These are phyloP conservation scores for Trachymyrmex septentrionalis DNA, from an alignment of 1,140 invertebrate species.

Conservation along the genomic window DNA sequence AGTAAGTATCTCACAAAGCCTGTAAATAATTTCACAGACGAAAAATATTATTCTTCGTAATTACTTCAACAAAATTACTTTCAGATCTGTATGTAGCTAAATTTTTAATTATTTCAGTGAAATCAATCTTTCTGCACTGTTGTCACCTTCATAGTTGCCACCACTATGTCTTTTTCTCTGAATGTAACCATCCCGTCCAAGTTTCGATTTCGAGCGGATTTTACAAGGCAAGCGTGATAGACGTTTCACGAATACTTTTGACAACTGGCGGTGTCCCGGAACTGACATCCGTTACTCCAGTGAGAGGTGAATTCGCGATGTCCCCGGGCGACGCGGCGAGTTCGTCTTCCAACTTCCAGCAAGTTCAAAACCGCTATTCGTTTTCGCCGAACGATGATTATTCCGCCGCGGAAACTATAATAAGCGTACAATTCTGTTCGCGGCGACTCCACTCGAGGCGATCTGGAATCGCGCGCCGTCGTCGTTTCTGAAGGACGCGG, in stretches of 20 bases:
- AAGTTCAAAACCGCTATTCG: conserved; percentile 39
- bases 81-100: too few species aligned
- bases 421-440: neutral
- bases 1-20: too few species aligned
- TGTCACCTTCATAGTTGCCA: too few species aligned
- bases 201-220: neutral
- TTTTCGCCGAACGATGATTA: conserved; percentile 33
- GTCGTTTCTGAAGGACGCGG: conserved; percentile 12
- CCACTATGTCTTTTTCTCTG: too few species aligned
- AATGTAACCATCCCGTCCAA: neutral
- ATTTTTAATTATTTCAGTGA: too few species aligned
- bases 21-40: too few species aligned
- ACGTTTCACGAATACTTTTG: conserved; percentile 21
- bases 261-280: neutral
- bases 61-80: too few species aligned
- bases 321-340: neutral
- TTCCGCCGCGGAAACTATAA: neutral
- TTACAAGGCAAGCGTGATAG: neutral
- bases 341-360: conserved; percentile 21
- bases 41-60: too few species aligned
- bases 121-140: too few species aligned
- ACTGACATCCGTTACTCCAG: conserved; percentile 32
- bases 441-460: neutral
- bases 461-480: neutral
- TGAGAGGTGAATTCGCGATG: neutral